Evolutionary conservation across 1,140 invertebrate species (phyloP), one percentile per base, ranked within the genome.

Genomic region (Danaus melanippus): DNA sequence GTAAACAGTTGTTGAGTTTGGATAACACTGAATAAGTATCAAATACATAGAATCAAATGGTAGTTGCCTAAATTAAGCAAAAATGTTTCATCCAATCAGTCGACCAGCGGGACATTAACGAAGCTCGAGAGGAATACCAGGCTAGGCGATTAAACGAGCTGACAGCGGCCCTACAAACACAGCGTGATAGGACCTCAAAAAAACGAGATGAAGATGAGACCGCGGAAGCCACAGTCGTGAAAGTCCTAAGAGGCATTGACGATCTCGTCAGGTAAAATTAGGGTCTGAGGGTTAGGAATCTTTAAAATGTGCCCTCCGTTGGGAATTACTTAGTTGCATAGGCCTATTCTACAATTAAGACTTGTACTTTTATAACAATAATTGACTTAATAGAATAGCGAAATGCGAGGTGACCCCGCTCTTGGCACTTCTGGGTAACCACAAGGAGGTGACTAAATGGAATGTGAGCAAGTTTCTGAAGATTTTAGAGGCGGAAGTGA

Each of bases 401-500:
- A 81, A 76, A 50, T 92, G 91, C 62, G 90, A 92, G 59, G 87
- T 86, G 56, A 89, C 90, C 3, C 89, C 91, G 0, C 86, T 93
- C 43, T 76, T 92, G 6, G 78, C 89, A 42, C 76, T 92, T 12
- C 75, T 93, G 2, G 91, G 92, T 56, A 83, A 83, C 62, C 83
- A 86, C 59, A 83, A 80, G 53, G 78, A 91, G 42, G 88, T 91
- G 52, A 84, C 87, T 32, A 86, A 81, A 12, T 90, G 92, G 62
- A 92, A 89, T 39, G 86, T 88, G 46, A 77, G 87, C 49, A 92
- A 92, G 64, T 91, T 92, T 40, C 90, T 91, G 64, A 80, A 90
- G 42, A 91, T 92, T 55, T 76, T 93, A 12, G 90, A 90, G 47
- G 75, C 90, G 1, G 90, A 92, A 48, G 90, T 92, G 21, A 90